Conservation (phyloP, 2,113 vertebrate genomes). For the Merops nubicus region DNA sequence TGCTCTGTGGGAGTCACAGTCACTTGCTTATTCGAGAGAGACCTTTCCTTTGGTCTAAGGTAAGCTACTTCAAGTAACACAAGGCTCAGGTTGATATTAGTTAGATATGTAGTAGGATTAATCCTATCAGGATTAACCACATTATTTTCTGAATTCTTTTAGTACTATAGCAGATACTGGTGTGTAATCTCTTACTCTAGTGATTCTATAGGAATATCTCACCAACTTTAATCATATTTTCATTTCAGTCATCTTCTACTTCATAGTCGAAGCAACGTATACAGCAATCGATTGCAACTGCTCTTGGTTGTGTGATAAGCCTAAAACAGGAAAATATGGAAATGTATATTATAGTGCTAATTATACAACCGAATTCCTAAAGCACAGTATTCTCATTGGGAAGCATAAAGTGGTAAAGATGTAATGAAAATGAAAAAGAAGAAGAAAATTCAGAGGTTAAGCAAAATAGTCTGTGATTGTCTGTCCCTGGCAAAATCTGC, state of each 20-base stretch:
- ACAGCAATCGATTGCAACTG: background rate
- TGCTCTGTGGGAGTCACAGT: rapidly evolving
- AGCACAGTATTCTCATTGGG: background rate
- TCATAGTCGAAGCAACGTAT: background rate
- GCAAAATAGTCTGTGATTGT: background rate
- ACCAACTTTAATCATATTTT: background rate
- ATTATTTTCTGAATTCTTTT: background rate
- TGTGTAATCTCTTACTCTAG: background rate
- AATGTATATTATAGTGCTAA: background rate
- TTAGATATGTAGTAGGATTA: too few relatives aligned
- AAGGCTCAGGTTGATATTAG: background rate
- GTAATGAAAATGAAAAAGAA: background rate
- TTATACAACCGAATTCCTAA: background rate
- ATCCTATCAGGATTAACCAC: background rate
- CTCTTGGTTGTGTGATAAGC: background rate
- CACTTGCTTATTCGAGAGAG: background rate
- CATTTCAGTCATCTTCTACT: background rate
- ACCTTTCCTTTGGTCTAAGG: background rate
- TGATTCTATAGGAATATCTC: background rate
- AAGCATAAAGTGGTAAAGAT: background rate
- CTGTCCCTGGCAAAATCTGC: background rate
- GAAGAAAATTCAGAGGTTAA: background rate
- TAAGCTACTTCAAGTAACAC: background rate
- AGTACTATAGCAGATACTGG: background rate
- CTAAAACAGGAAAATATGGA: background rate